Base-by-base conservation (phyloP, 2,113 vertebrate genomes). In the Solea senegalensis region DNA sequence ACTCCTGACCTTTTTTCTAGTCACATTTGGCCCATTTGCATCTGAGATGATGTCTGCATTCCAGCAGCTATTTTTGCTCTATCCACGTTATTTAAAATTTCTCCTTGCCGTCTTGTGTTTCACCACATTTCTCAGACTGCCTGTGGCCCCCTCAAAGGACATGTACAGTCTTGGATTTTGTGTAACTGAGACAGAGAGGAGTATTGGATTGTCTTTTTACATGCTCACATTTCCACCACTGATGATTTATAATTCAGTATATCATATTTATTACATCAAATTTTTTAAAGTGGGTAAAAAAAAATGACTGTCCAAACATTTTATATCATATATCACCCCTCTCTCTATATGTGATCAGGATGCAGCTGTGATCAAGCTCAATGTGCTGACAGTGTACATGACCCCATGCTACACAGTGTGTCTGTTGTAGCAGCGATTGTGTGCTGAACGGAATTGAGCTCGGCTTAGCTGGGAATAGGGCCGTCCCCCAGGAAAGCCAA, bases 401-500 rank as follows among this genome's bases (percentile, higher is more conserved):
- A 51, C 15, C 46, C 26, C 40, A 62, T 34, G 43, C 43, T 16
- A 9, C 16, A 28, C 49, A 7, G 16, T 65, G 44, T 53, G 7
- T 45, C 15, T 39, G 64, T 68, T 69, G 16, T 21, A 50, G 44
- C 54, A 51, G 49, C 7, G 51, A 26, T 58, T 65, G 52, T 53
- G 15, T 56, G 62, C 65, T 15, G 65, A 83, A 59, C 68, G 57
- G 54, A 79, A 51, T 69, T 44, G 53, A 74, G 64, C 51, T 67
- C 65, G 69, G 82, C 67, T 72, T 81, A 69, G 65, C 71, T 66
- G 64, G 76, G 76, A 60, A 77, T 68, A 28, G 72, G 54, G 52
- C 62, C 58, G 70, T 82, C 88, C 80, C 77, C 7, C 11, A 81
- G 73, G 69, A 85, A 75, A 85, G 81, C 72, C 80, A 62, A 85